Base-by-base conservation (phyloP, 2,797 vertebrate genomes). In the Mustela erminea region DNA sequence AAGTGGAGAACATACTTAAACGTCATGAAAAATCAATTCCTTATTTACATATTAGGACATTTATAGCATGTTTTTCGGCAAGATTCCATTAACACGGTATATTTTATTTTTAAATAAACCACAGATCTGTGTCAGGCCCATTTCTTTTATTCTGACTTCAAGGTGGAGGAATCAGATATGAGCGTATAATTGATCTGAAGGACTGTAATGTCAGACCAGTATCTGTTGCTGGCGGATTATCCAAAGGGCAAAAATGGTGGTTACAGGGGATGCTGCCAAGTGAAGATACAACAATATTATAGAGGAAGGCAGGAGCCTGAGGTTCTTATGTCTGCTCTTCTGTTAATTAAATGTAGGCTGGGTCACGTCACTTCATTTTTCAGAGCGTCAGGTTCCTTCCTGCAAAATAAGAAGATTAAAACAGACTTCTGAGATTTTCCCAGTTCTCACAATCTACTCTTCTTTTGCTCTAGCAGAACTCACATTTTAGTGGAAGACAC, bases 71-170 rank as follows among this genome's bases (percentile, higher is more conserved):
- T 46, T 92, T 91, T 97, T 54, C 70, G 95, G 23, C 27, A 23
- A 77, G 85, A 15, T 90, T 96, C 52, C 81, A 13, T 72, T 68
- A 88, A 3, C 29, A 54, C 29, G 20, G 10, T 52, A 27, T 25
- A 21, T 89, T 92, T 91, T 84, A 41, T 84, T 87, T 90, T 38
- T 77, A 64, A 64, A 90, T 92, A 92, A 78, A 66, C 25, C 2
- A 7, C 35, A 93, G 62, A n/a, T 41, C 20, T 85, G 21, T 7
- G 32, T 87, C n/a, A 25, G 21, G n/a, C 66, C 38, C 75, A 23
- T 77, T 80, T 83, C 9, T 84, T 78, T 68, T 15, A 89, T 68
- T 54, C 15, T 81, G 25, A 64, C 7, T 38, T 93, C 32, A 58
- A 93, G 23, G 23, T 32, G 52, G 78, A 64, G 17, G 25, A 56